Evolutionary conservation across 2,888 invertebrate genomes (phyloP).

Genomic region (Hypomecis punctinalis): DNA sequence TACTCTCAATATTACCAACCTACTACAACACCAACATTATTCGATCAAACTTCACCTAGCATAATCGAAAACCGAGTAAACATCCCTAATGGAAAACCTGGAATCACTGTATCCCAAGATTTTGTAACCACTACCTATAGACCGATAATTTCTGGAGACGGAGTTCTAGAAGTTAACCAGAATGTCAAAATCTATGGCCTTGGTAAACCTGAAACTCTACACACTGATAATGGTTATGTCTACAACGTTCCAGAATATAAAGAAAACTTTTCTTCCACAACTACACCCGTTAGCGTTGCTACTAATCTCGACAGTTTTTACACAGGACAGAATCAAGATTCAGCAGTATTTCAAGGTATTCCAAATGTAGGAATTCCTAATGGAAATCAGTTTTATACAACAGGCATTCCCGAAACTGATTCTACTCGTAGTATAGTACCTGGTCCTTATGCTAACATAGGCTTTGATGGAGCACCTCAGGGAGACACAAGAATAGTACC

Average conservation of each 20-base stretch:
- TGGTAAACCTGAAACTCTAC: slow-evolving; percentile 15
- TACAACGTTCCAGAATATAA: not conserved
- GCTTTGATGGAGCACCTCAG: slow-evolving; percentile 1
- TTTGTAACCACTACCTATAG: slow-evolving; percentile 20
- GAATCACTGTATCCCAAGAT: slow-evolving; percentile 26
- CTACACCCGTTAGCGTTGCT: not conserved
- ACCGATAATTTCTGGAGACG: slow-evolving; percentile 12
- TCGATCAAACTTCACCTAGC: slow-evolving; percentile 10
- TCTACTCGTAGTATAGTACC: not conserved
- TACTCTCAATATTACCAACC: slow-evolving; percentile 21
- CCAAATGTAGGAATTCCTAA: not conserved
- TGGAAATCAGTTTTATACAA: slow-evolving; percentile 4
- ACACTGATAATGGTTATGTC: not conserved
- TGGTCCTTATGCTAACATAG: not conserved
- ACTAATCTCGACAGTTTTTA: not conserved
- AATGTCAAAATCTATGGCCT: slow-evolving; percentile 31
- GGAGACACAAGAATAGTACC: not conserved
- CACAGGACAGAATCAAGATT: slow-evolving; percentile 10
- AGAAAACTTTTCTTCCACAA: not conserved
- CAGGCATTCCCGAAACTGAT: slow-evolving; percentile 1
- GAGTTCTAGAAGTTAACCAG: slow-evolving; percentile 23
- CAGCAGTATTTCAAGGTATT: not conserved
- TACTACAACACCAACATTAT: slow-evolving; percentile 12
- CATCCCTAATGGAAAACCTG: slow-evolving; percentile 1
- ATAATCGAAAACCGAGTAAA: slow-evolving; percentile 11